Evolutionary conservation across 1,140 invertebrate species (phyloP), one percentile per base, ranked within the genome.

Genomic region (Drosophila pachea): DNA sequence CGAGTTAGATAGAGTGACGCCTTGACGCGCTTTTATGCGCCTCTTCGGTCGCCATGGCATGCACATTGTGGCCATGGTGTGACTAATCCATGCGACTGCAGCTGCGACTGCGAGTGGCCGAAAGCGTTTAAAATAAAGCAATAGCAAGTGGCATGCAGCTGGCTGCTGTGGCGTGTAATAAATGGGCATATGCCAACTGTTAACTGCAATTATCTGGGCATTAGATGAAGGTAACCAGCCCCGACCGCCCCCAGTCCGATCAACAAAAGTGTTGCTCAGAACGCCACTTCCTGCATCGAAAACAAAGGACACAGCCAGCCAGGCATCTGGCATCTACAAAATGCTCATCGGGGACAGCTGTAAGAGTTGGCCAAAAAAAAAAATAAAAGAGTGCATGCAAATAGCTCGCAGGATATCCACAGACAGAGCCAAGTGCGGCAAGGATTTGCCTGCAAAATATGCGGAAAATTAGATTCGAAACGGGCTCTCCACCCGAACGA

Each of bases 391-490:
- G 64, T 77, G 74, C 65, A 74, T 76, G 66, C 66, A 52, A 50
- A 69, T 56, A 64, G 61, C 52, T 36, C 35, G 43, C 43, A 65
- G 77, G 68, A 79, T 68, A 4, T 2, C n/a, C 40, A 42, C 1
- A 81, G 65, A 22, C 68, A 58, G 59, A 65, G 60, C 59, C 74
- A 71, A 16, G 40, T 14, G 5, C 38, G 55, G 64, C 49, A 36
- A 42, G 36, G 29, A 50, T 73, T 64, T 53, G 48, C 8, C 49
- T 16, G 32, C 53, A 50, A 82, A 82, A 83, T 73, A 75, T 83
- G 78, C 79, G 65, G 65, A 83, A 83, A 83, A 83, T 83, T 78
- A 84, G 65, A 78, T 84, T 70, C 70, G 67, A 56, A 59, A 32
- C 48, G 55, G 35, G 3, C 4, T 16, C 22, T 4, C 35, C 9